Percentiles rank a stretch among this genome's conserved stretches.
Evolutionary conservation across 2,888 invertebrate species (phyloP).

Genomic region (Heliconius erato): DNA sequence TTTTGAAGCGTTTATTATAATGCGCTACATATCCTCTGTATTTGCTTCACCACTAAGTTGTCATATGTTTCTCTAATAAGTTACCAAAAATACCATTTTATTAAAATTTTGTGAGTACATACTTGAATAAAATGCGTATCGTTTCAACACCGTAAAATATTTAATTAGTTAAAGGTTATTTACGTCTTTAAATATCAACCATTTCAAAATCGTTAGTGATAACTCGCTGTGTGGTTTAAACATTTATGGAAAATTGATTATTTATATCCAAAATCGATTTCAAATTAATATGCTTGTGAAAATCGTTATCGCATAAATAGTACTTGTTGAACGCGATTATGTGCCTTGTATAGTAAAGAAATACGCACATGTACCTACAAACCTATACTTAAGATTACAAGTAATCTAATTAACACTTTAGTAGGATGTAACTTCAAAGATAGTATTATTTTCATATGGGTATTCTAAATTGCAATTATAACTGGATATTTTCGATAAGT

Average conservation of each 20-base stretch:
- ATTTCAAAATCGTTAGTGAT: conserved; percentile 75
- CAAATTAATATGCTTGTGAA: conserved; percentile 48
- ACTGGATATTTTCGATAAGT: not conserved
- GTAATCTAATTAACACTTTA: not conserved
- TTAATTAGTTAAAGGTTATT: conserved; percentile 48
- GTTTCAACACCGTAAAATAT: not conserved
- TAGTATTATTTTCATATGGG: no score
- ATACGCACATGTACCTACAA: not conserved
- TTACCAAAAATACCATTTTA: not conserved
- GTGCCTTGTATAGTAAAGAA: not conserved
- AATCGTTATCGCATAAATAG: conserved; percentile 45
- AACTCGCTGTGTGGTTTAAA: conserved; percentile 60
- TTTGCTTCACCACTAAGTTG: not conserved
- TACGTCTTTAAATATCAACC: conserved; percentile 78
- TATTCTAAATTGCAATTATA: not conserved
- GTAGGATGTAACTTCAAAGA: not conserved
- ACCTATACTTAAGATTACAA: not conserved
- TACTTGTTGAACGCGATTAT: conserved; percentile 30
- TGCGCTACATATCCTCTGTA: not conserved
- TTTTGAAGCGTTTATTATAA: not conserved
- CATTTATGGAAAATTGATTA: conserved; percentile 65
- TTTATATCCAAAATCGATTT: conserved; percentile 51
- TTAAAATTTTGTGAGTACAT: not conserved
- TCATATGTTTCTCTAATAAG: not conserved
- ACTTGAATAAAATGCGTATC: not conserved